Conservation (phyloP, 2,888 invertebrate species). For the Alcis repandata region DNA sequence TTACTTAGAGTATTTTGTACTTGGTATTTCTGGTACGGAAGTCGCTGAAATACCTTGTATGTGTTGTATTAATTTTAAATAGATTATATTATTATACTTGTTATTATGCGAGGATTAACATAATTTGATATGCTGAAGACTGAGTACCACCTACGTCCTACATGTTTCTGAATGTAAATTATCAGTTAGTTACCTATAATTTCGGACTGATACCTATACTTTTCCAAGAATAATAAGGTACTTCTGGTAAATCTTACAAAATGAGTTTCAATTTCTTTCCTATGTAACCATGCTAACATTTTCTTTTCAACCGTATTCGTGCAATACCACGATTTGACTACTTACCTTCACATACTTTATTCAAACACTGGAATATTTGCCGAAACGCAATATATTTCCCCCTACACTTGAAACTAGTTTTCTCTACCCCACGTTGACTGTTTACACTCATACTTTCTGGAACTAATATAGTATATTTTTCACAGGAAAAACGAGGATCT, state of each 20-base stretch:
- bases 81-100: too few relatives aligned
- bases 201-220: too few relatives aligned
- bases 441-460: background rate
- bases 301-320: background rate
- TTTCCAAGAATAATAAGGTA: too few relatives aligned
- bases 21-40: background rate
- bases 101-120: too few relatives aligned
- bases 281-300: too few relatives aligned
- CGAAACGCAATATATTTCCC: conserved; percentile 2
- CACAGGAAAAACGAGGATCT: conserved; percentile 80
- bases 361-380: conserved; percentile 3
- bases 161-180: too few relatives aligned
- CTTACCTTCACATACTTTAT: background rate
- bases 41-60: background rate
- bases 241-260: too few relatives aligned
- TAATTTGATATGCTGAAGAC: too few relatives aligned
- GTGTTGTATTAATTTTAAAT: too few relatives aligned
- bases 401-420: background rate
- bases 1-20: conserved; percentile 19
- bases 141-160: too few relatives aligned
- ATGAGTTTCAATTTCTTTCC: too few relatives aligned
- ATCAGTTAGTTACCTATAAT: too few relatives aligned
- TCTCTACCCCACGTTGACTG: background rate
- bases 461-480: conserved; percentile 39
- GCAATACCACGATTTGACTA: background rate